Evolutionary conservation across 2,797 vertebrate species (phyloP), one percentile per base, ranked within the genome.

Genomic region (Pyrocephalus nanus): DNA sequence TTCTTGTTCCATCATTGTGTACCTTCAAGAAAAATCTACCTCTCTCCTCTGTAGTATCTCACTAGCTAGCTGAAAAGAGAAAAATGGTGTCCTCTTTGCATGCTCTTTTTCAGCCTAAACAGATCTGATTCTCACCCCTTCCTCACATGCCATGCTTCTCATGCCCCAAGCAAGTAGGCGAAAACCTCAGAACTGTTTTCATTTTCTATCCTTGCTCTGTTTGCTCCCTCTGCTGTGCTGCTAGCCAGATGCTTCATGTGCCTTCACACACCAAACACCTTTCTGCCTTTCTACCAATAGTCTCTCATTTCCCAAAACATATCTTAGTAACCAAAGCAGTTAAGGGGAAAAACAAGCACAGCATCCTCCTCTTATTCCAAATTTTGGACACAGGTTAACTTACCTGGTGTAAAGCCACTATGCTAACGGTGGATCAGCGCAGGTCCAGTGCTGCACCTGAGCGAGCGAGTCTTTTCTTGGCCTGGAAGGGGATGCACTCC

Each of bases 371-470:
- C 29, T 34, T 71, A n/a, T 45, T 29, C 36, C 42, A 32, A 21
- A 55, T 45, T 66, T 60, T 40, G 47, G 51, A 36, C 19, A 15
- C 36, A 79, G 34, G 21, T 8, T 64, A 74, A 69, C 1, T 0
- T 32, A 43, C 29, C 30, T 12, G 11, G 6, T 32, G 8, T 26
- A 42, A 12, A 42, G 15, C 4, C 18, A 53, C 30, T 27, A 26
- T 23, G 8, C 12, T 36, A 30, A 22, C 0, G 36, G 9, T 54
- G 57, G 15, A 62, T 21, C 11, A 69, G 32, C 1, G 0, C 38
- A 11, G 74, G 10, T 26, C 26, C 43, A 30, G 40, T 2, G 2
- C 12, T 34, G 38, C 11, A 2, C 58, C 12, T 76, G 55, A 73
- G 19, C 12, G 54, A 69, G 17, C 9, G 60, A 16, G 9, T 30